These are phyloP conservation scores for Gephyroberyx darwinii DNA, from an alignment of 2,797 vertebrate genomes.

Conservation along the genomic window DNA sequence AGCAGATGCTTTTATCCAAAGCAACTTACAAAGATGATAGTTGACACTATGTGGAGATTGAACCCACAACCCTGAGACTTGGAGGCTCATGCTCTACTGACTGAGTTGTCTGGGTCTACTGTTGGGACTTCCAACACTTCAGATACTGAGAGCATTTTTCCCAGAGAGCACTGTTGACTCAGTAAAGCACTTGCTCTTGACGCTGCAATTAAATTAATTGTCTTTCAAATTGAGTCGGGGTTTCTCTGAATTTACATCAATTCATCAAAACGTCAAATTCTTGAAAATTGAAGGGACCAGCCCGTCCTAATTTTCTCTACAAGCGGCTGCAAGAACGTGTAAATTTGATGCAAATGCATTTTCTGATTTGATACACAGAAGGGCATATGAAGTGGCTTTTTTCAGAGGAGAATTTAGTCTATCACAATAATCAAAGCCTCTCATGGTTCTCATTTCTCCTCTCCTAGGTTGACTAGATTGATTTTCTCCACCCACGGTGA, in stretches of 20 bases:
- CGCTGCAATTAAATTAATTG: constrained; percentile 60
- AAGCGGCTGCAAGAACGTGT: constrained; percentile 40
- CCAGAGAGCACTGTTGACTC: constrained; percentile 62
- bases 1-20: no score
- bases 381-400: constrained; percentile 55
- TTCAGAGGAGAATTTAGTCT: constrained; percentile 60
- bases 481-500: constrained; percentile 70
- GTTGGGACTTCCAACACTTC: constrained; percentile 24
- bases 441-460: constrained; percentile 61
- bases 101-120: neutral
- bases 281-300: constrained; percentile 18
- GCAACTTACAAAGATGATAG: no score
- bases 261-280: constrained; percentile 69
- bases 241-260: constrained; percentile 47
- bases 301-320: constrained; percentile 42
- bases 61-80: no score
- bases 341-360: constrained; percentile 64
- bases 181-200: constrained; percentile 45
- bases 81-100: no score
- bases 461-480: constrained; percentile 60
- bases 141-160: constrained; percentile 50
- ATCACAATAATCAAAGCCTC: constrained; percentile 69
- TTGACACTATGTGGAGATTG: no score
- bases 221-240: constrained; percentile 48
- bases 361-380: constrained; percentile 62